Conservation (phyloP, 2,888 invertebrate species). For the Napeogenes inachia region DNA sequence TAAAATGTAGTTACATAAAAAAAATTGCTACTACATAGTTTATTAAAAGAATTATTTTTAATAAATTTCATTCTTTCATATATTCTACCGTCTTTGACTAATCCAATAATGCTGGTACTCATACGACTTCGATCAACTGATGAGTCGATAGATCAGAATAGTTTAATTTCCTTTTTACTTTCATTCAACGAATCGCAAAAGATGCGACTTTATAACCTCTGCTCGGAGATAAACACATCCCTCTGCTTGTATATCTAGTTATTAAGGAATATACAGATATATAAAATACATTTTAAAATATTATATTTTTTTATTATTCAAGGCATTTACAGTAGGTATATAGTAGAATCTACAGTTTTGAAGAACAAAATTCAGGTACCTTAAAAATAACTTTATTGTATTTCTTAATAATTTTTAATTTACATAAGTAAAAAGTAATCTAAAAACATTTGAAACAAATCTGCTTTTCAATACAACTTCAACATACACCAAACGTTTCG, state of each 20-base stretch:
- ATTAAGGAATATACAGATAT: not conserved
- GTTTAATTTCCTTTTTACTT: not conserved
- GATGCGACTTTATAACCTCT: not conserved
- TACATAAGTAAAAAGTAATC: not conserved
- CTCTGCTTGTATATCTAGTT: not conserved
- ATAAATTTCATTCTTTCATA: too few relatives aligned
- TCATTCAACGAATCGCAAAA: not conserved
- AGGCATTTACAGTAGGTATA: too few relatives aligned
- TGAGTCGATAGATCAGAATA: not conserved
- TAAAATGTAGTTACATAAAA: too few relatives aligned
- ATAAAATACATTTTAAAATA: not conserved
- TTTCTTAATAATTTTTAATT: not conserved
- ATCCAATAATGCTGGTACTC: too few relatives aligned
- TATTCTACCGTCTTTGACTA: too few relatives aligned
- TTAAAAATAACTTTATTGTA: too few relatives aligned
- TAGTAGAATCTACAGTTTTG: too few relatives aligned
- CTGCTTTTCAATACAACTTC: constrained; percentile 1
- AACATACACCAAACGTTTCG: too few relatives aligned
- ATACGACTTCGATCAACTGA: not conserved
- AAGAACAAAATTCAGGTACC: too few relatives aligned
- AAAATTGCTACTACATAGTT: too few relatives aligned
- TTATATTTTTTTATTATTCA: not conserved
- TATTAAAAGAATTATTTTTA: too few relatives aligned
- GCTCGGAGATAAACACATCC: constrained; percentile 3
- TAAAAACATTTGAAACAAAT: constrained; percentile 1